Conservation (phyloP, 1,140 invertebrate genomes). For the Papilio polyxenes region DNA sequence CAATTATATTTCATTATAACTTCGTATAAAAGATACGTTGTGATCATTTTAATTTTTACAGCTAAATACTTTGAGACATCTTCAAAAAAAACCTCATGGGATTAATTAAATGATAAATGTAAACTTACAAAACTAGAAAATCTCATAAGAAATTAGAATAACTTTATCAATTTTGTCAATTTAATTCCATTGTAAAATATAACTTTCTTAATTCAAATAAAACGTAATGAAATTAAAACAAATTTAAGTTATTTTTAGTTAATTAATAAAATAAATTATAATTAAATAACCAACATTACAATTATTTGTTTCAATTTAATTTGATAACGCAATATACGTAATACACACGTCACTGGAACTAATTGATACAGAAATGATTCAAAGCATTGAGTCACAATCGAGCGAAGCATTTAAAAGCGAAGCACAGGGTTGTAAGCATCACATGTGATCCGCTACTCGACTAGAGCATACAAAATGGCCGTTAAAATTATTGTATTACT, state of each 20-base stretch:
- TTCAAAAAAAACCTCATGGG: no score
- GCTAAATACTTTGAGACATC: no score
- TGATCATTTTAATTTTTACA: no score
- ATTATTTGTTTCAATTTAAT: not conserved
- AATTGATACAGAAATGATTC: constrained; percentile 20
- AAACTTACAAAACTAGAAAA: no score
- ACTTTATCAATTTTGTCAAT: no score
- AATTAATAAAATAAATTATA: not conserved
- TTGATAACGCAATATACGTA: not conserved
- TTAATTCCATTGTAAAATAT: no score
- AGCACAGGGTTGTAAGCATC: not conserved
- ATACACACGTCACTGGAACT: constrained; percentile 16
- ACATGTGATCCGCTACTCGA: not conserved
- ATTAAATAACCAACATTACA: not conserved
- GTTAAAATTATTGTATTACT: not conserved
- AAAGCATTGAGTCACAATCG: constrained; percentile 3
- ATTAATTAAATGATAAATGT: no score
- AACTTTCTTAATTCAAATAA: no score
- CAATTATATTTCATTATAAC: constrained; percentile 10
- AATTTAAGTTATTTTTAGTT: not conserved
- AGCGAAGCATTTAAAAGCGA: constrained; percentile 7
- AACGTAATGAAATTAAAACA: no score
- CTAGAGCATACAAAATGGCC: constrained; percentile 23
- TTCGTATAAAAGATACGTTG: not conserved
- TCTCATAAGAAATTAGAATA: no score